Conservation (phyloP, 2,113 vertebrate genomes). For the Rhinoptilus africanus region DNA sequence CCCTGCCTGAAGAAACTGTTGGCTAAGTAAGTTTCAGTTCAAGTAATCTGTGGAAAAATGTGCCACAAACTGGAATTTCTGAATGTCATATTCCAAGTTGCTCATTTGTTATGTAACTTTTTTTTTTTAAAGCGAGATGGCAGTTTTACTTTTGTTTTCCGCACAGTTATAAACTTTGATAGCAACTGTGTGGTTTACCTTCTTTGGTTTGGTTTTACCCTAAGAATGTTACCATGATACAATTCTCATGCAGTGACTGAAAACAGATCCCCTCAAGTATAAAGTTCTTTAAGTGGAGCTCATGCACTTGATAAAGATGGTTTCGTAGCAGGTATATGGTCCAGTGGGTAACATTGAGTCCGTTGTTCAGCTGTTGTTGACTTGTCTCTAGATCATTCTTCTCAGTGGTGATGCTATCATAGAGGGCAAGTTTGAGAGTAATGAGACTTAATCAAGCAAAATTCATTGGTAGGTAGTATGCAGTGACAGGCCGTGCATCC, state of each 20-base stretch:
- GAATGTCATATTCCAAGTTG: background rate
- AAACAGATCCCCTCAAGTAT: background rate
- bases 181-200: background rate
- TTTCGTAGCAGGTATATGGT: background rate
- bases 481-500: background rate
- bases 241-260: background rate
- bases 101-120: background rate
- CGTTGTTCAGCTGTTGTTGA: background rate
- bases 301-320: background rate
- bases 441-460: background rate
- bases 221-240: background rate
- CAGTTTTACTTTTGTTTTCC: background rate
- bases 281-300: background rate
- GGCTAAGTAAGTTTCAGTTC: conserved; percentile 53
- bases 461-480: background rate
- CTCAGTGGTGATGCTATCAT: background rate
- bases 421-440: background rate
- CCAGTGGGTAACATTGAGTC: background rate
- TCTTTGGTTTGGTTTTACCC: background rate
- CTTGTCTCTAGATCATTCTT: background rate
- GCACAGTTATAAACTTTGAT: background rate
- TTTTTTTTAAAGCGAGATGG: background rate
- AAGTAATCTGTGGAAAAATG: conserved; percentile 22
- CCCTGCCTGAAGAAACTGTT: conserved; percentile 39
- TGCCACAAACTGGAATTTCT: background rate